Evolutionary conservation across 2,113 vertebrate species (phyloP).

Genomic region (Cathartes aura): DNA sequence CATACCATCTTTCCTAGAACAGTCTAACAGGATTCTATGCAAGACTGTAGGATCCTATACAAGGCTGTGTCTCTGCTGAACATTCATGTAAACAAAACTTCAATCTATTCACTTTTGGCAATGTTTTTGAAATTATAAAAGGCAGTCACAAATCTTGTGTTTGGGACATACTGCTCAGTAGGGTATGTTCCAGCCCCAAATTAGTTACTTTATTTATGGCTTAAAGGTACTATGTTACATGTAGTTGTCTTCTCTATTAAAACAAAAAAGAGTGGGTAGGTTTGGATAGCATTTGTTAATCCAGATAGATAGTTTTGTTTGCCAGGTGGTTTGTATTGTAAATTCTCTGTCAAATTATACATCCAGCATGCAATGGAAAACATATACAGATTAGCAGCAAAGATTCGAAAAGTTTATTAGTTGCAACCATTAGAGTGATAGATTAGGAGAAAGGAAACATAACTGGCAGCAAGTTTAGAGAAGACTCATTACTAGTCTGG

Average conservation of each 20-base stretch:
- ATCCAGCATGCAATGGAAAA: conserved; percentile 55
- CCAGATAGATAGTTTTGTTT: conserved; percentile 27
- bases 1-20: background rate
- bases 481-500: conserved; percentile 46
- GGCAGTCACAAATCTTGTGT: background rate
- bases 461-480: conserved; percentile 69
- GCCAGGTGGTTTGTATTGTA: conserved; percentile 60
- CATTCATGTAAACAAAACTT: background rate
- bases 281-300: conserved; percentile 3
- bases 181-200: background rate
- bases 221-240: background rate
- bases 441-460: conserved; percentile 64
- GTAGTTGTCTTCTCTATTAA: background rate
- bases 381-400: conserved; percentile 54
- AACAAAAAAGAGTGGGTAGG: background rate
- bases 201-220: background rate
- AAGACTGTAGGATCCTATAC: background rate
- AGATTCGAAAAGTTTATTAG: conserved; percentile 53
- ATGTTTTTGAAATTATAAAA: background rate
- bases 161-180: background rate
- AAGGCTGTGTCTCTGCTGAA: background rate
- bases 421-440: conserved; percentile 65
- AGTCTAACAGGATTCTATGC: background rate
- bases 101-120: background rate
- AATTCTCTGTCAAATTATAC: conserved; percentile 63